Base-by-base conservation (phyloP, 2,797 vertebrate genomes). In the Tachyglossus aculeatus region DNA sequence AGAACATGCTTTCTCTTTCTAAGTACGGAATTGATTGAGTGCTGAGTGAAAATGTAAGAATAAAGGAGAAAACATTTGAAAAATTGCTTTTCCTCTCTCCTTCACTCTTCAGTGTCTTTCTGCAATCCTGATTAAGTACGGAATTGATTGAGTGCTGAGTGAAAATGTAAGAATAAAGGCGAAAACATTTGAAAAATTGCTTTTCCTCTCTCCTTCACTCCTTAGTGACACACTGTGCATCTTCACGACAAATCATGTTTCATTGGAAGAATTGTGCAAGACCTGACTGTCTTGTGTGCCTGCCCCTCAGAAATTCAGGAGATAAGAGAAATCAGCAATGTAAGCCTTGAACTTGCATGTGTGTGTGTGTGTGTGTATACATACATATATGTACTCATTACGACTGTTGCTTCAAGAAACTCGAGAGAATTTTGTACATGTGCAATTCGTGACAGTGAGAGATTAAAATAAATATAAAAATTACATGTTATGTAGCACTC, bases 211-310 rank as follows among this genome's bases (percentile, higher is more conserved):
- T 25, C 13, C 45, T 85, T 4, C 54, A 47, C 83, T 62, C 67
- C 62, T 47, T 81, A 99, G 97, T 99, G 91, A 97, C 97, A 60
- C 98, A 99, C 85, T 99, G 98, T 53, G 98, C 98, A 13, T 99
- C 98, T 83, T 99, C 98, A 84, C 93, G 98, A 92, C 97, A 99
- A 95, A 99, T 99, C 90, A 99, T 99, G 92, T 99, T 98, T 27
- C 98, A 99, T 90, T 99, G 98, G 98, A 99, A 99, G 93, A 99
- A 99, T 69, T 99, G 97, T 92, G 99, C 98, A 1, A 91, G 97
- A 61, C 97, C 98, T 18, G 97, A 99, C 89, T 99, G 97, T 93
- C 97, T 97, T 57, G 98, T 99, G 10, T 99, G 98, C 87, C 92
- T 98, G 74, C 98, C 98, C 15, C 92, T 99, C 68, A 99, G 98